Evolutionary conservation across 1,140 invertebrate species (phyloP).

Genomic region (Vanessa tameamea): DNA sequence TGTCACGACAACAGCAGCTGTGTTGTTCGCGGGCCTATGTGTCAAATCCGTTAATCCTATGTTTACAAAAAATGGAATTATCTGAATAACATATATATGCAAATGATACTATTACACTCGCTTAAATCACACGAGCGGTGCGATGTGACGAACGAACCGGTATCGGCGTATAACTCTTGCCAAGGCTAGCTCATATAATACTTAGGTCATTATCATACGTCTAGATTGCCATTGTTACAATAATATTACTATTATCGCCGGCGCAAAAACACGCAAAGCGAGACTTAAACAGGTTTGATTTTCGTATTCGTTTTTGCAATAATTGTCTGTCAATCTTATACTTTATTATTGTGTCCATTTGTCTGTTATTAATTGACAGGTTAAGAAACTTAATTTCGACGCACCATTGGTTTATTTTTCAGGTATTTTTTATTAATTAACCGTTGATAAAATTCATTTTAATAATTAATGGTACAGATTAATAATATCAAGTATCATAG

Average conservation of each 20-base stretch:
- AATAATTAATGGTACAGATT: too few relatives aligned
- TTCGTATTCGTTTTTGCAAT: not conserved
- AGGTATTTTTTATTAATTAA: not conserved
- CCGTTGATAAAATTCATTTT: too few relatives aligned
- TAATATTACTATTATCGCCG: conserved; percentile 15
- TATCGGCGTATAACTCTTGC: not conserved
- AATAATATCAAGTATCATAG: too few relatives aligned
- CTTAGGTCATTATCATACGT: conserved; percentile 28
- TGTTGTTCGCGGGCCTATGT: not conserved
- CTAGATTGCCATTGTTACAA: conserved; percentile 32
- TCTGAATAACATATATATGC: not conserved
- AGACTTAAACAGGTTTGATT: conserved; percentile 8
- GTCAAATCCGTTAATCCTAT: not conserved
- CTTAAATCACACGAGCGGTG: not conserved
- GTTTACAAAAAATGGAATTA: not conserved
- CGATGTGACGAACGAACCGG: not conserved
- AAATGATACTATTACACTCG: not conserved
- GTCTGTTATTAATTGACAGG: conserved; percentile 5
- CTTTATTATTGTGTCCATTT: conserved; percentile 6
- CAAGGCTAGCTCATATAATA: conserved; percentile 16
- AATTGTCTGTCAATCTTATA: conserved; percentile 7
- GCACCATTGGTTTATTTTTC: not conserved
- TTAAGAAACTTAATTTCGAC: conserved; percentile 7
- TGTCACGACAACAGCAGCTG: too few relatives aligned
- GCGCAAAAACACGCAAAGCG: conserved; percentile 12